phyloP scores from a whole-genome alignment of 2,113 vertebrate genomes.

The Felis catus region DNA sequence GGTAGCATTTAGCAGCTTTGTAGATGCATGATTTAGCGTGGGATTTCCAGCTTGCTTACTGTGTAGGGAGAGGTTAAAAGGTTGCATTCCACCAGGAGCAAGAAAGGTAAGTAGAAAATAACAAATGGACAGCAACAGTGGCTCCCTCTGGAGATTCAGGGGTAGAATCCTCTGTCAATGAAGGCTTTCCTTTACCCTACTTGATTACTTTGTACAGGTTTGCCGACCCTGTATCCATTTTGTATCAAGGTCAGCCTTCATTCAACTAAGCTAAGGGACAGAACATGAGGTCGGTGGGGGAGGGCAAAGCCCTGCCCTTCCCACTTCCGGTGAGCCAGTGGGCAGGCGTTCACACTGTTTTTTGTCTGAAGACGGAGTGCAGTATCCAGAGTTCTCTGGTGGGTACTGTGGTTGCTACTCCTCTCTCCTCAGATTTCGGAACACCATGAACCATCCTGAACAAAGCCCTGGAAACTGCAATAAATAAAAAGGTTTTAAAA shows the following conservation, averaged over 20 bases:
- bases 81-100: not conserved
- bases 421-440: constrained; percentile 8
- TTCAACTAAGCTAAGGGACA: not conserved
- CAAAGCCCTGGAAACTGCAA: constrained; percentile 13
- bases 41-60: not conserved
- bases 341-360: not conserved
- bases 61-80: not conserved
- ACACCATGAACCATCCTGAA: constrained; percentile 25
- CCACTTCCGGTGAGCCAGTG: not conserved
- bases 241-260: not conserved
- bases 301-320: not conserved
- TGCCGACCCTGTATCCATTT: not conserved
- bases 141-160: not conserved
- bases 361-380: not conserved
- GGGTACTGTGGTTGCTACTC: accelerated
- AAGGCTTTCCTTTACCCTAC: not conserved
- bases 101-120: not conserved
- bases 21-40: not conserved
- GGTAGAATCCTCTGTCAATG: not conserved
- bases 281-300: too few relatives aligned
- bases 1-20: not conserved
- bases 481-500: constrained; percentile 56
- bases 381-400: not conserved
- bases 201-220: not conserved
- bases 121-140: not conserved